Conservation (phyloP, 2,113 vertebrate species). For the Macrotus californicus region DNA sequence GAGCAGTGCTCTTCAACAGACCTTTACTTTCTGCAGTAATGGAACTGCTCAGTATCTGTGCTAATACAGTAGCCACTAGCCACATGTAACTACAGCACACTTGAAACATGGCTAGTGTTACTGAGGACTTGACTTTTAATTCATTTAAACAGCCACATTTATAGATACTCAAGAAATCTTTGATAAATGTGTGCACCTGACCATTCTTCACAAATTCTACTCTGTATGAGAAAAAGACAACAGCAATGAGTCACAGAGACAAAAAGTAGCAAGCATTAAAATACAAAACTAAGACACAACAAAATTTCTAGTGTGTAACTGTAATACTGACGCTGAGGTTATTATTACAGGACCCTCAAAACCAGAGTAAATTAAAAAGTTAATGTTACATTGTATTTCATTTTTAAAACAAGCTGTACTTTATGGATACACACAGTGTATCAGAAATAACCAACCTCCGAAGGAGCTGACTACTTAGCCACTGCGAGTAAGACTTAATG, state of each 20-base stretch:
- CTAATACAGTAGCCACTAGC: neutral
- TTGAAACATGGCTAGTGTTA: neutral
- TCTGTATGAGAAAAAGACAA: neutral
- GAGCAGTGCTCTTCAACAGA: neutral
- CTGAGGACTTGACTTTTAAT: neutral
- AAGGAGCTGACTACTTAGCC: neutral
- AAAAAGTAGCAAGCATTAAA: slow-evolving; percentile 21
- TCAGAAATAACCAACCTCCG: neutral
- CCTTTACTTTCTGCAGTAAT: neutral
- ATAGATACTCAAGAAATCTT: neutral
- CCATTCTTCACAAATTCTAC: slow-evolving; percentile 4
- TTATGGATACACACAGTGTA: neutral
- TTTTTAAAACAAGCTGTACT: neutral
- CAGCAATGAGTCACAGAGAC: neutral
- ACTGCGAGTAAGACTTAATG: neutral
- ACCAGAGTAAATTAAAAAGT: neutral
- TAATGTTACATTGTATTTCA: slow-evolving; percentile 12
- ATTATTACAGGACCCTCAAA: neutral
- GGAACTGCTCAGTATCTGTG: neutral
- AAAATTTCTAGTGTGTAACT: neutral
- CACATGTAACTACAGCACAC: neutral
- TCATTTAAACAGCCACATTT: neutral
- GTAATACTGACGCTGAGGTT: neutral
- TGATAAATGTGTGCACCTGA: neutral
- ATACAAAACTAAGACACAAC: neutral